phyloP scores from a whole-genome alignment of 2,888 invertebrate genomes.

The Dioctria linearis region DNA sequence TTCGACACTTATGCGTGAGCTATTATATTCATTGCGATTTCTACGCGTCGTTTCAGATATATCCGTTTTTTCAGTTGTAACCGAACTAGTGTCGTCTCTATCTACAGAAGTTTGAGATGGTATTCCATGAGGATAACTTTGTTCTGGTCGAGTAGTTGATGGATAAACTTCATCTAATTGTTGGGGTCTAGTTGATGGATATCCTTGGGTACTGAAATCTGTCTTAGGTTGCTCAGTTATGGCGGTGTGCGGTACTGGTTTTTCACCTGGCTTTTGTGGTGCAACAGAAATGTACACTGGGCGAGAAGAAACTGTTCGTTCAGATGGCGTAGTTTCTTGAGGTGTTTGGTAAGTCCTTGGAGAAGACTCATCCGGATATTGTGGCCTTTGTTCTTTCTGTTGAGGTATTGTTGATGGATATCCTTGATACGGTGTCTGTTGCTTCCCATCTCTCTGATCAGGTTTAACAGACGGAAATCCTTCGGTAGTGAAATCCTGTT shows the following conservation, averaged over 20 bases:
- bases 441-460: not conserved
- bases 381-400: not conserved
- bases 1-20: constrained; percentile 76
- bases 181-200: constrained; percentile 41
- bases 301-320: no score
- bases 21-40: constrained; percentile 76
- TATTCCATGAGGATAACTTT: not conserved
- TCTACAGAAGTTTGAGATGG: constrained; percentile 23
- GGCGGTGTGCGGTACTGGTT: no score
- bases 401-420: constrained; percentile 40
- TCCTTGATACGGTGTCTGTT: constrained; percentile 21
- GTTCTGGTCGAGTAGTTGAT: not conserved
- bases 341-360: no score
- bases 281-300: no score
- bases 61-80: constrained; percentile 61
- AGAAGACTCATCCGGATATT: no score
- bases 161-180: constrained; percentile 2
- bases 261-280: no score
- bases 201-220: constrained; percentile 38
- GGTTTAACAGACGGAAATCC: constrained; percentile 52
- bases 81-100: constrained; percentile 46
- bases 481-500: constrained; percentile 29
- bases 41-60: constrained; percentile 57
- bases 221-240: no score
- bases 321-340: no score